Percentiles rank a stretch among this genome's conserved stretches.
Conservation (phyloP, 2,888 invertebrate genomes). For the Mechanitis mazaeus region DNA sequence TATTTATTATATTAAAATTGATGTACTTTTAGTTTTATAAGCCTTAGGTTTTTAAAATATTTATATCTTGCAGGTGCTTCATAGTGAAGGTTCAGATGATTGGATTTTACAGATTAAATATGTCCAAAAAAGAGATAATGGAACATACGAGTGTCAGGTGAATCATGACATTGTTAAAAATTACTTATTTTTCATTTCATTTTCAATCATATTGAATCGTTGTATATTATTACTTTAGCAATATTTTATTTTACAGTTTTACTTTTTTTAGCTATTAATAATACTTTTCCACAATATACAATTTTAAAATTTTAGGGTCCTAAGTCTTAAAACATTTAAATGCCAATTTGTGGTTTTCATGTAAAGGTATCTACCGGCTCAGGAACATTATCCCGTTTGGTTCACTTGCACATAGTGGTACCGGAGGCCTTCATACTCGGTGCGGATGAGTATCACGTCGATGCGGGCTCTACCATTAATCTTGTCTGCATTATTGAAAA, state of each 20-base stretch:
- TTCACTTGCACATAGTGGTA: slow-evolving; percentile 90
- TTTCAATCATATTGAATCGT: background rate
- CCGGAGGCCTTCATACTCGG: slow-evolving; percentile 94
- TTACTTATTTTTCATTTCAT: no score
- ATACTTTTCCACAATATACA: no score
- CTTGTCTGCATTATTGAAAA: slow-evolving; percentile 94
- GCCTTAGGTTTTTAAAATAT: background rate
- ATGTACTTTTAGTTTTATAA: background rate
- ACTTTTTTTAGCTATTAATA: no score
- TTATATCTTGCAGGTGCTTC: slow-evolving; percentile 75
- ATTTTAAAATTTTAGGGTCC: no score
- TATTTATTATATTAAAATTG: slow-evolving; percentile 29
- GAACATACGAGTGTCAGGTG: slow-evolving; percentile 96
- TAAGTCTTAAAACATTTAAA: no score
- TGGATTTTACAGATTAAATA: slow-evolving; percentile 95
- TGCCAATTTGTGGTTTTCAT: background rate
- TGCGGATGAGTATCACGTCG: slow-evolving; percentile 91
- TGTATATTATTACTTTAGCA: no score
- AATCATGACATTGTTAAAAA: no score
- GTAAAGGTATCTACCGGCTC: slow-evolving; percentile 86
- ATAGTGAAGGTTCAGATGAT: slow-evolving; percentile 91
- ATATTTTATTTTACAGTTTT: no score
- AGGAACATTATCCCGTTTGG: slow-evolving; percentile 90
- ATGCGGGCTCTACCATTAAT: slow-evolving; percentile 91
- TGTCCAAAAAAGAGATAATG: slow-evolving; percentile 92